Percentiles rank a stretch among this genome's conserved stretches.
These are phyloP conservation scores for Symphodus melops DNA, from an alignment of 2,113 vertebrate species.

Conservation along the genomic window DNA sequence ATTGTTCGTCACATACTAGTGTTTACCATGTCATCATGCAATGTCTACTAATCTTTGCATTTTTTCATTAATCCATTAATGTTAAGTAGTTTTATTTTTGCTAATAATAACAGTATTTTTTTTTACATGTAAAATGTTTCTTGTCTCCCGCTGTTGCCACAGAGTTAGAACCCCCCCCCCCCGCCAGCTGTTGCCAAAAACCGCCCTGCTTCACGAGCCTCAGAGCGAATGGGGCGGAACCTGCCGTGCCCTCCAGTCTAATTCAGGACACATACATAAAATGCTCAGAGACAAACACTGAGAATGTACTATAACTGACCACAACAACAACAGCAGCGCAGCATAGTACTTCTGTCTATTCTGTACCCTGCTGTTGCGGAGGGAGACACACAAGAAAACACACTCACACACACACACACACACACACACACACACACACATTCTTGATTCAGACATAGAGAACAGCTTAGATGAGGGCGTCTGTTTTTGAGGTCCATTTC, in stretches of 20 bases:
- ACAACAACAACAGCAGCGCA: constrained; percentile 54
- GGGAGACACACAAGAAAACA: constrained; percentile 13
- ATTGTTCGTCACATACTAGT: too few species aligned
- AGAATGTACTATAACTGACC: constrained; percentile 52
- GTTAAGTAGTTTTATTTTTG: too few species aligned
- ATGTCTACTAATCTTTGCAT: too few species aligned
- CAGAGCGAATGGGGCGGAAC: constrained; percentile 26
- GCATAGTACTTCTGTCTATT: constrained; percentile 45
- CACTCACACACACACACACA: background rate
- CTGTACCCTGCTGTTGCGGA: constrained; percentile 48
- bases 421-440: background rate
- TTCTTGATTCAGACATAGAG: constrained; percentile 8
- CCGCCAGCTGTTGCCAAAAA: constrained; percentile 23
- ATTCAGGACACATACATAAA: constrained; percentile 63
- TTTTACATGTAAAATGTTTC: background rate
- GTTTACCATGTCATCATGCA: too few species aligned
- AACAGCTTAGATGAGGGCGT: constrained; percentile 9
- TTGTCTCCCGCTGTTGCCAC: background rate
- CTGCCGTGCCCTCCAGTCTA: constrained; percentile 55
- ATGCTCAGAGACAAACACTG: constrained; percentile 43
- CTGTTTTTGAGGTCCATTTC: constrained; percentile 5
- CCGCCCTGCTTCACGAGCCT: constrained; percentile 24
- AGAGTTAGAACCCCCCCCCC: background rate
- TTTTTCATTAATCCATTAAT: too few species aligned
- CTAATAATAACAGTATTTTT: too few species aligned